phyloP scores from a whole-genome alignment of 2,113 vertebrate species.

The Tretioscincus oriximinensis region DNA sequence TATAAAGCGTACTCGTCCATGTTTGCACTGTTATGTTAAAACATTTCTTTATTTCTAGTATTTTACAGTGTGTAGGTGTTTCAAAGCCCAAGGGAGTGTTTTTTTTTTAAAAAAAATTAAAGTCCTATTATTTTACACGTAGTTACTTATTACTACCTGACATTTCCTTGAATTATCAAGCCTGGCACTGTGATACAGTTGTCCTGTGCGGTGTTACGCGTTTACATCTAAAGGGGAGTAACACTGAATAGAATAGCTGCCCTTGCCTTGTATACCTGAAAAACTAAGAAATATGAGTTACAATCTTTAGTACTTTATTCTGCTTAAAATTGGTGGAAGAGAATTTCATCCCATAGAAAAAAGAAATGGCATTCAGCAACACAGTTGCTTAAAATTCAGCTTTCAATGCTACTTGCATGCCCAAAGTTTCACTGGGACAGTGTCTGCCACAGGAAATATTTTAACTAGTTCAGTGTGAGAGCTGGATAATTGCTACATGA shows the following conservation, averaged over 20 bases:
- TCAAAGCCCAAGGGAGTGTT: too few species aligned
- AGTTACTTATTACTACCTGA: too few species aligned
- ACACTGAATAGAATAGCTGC: not conserved
- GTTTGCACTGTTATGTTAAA: too few species aligned
- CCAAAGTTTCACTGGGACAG: too few species aligned
- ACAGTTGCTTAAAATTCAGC: not conserved
- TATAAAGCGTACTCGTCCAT: too few species aligned
- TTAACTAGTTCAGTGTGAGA: too few species aligned
- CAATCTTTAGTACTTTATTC: not conserved
- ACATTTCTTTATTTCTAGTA: too few species aligned
- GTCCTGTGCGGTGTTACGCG: not conserved
- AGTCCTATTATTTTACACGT: too few species aligned
- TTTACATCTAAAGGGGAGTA: not conserved
- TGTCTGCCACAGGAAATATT: not conserved
- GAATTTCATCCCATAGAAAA: not conserved
- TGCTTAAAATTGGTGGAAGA: not conserved
- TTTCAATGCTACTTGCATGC: too few species aligned
- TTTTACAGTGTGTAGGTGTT: too few species aligned
- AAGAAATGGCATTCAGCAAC: not conserved
- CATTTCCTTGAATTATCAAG: too few species aligned
- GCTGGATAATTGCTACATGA: not conserved
- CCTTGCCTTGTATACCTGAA: not conserved
- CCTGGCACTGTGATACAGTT: not conserved
- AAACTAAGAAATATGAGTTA: not conserved
- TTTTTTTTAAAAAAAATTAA: too few species aligned